Base-by-base conservation (phyloP, 1,140 invertebrate species). In the Drosophila miranda region DNA sequence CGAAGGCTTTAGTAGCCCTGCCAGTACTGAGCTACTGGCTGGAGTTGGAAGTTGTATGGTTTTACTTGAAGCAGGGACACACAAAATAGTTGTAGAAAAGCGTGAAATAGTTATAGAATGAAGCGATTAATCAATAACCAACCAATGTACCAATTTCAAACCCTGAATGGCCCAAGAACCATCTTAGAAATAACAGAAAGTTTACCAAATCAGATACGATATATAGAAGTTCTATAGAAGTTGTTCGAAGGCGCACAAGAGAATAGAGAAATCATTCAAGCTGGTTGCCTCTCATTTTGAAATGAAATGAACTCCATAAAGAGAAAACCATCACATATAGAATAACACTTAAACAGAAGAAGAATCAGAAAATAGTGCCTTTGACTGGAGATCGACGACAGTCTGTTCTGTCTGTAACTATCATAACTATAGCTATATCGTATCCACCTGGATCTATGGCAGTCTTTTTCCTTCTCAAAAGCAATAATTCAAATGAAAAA, bases 361-460 rank as follows among this genome's bases (percentile, higher is more conserved):
- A 63, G 16, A 60, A 72, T 59, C 68, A 72, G 56, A 72, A 78
- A 86, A 87, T 62, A 87, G 82, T 87, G 82, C 82, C 82, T 87
- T 87, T 75, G 78, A 87, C 78, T 87, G 75, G 26, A 68, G 43
- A 56, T 42, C 30, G 49, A 14, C 30, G 50, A 54, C 38, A 64
- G 41, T 52, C 59, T 69, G 53, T 60, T 52, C 59, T 69, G 53
- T 60, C 59, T 56, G 52, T 30, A 64, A 46, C 50, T 46, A 30
- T 30, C 30, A 9, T 30, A 30, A 30, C 7, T 46, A 38, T 28
- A 53, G 8, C 46, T 38, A 21, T 46, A 56, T 34, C 7, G 26
- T 11, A 66, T 67, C 43, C 30, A 19, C 11, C 2, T 23, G 45
- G 45, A 58, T 38, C 21, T 14, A 7, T 9, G 41, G 56, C 56